These are phyloP conservation scores for Oncorhynchus clarkii DNA, from an alignment of 2,113 vertebrate species.

Conservation along the genomic window DNA sequence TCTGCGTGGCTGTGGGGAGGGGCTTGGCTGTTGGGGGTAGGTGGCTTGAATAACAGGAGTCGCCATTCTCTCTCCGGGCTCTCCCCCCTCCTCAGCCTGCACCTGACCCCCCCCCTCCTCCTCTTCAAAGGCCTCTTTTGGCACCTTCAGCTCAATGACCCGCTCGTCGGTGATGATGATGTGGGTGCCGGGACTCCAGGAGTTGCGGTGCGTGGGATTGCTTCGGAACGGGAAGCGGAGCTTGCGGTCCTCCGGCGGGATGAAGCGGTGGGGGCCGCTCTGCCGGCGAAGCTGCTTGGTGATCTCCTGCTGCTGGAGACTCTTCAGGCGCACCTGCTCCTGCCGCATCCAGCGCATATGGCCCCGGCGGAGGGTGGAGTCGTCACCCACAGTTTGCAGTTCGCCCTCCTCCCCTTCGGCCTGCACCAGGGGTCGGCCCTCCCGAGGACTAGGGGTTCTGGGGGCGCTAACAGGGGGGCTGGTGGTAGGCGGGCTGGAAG, in stretches of 20 bases:
- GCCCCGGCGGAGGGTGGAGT: slow-evolving; percentile 80
- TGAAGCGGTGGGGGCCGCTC: slow-evolving; percentile 88
- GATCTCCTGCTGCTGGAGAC: slow-evolving; percentile 95
- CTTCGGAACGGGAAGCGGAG: slow-evolving; percentile 97
- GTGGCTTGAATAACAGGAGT: slow-evolving; percentile 60
- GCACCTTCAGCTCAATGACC: slow-evolving; percentile 91
- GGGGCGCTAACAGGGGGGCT: slow-evolving; percentile 4
- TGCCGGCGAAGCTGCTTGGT: slow-evolving; percentile 90
- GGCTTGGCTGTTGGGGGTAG: slow-evolving; percentile 71
- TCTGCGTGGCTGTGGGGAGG: slow-evolving; percentile 53
- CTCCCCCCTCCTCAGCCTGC: slow-evolving; percentile 40
- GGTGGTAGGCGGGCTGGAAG: slow-evolving; percentile 14
- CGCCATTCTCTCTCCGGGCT: slow-evolving; percentile 43
- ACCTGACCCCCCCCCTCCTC: slow-evolving; percentile 70
- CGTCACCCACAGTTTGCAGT: slow-evolving; percentile 75
- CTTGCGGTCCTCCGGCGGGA: slow-evolving; percentile 95
- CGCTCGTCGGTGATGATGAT: slow-evolving; percentile 96
- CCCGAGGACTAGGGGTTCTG: slow-evolving; percentile 50
- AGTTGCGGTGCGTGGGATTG: slow-evolving; percentile 94
- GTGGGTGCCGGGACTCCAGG: slow-evolving; percentile 95
- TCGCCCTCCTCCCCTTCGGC: slow-evolving; percentile 70
- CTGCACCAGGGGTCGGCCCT: slow-evolving; percentile 53
- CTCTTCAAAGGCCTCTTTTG: slow-evolving; percentile 79
- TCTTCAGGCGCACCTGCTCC: slow-evolving; percentile 91
- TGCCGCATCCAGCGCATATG: slow-evolving; percentile 92